These are phyloP conservation scores for Mythimna albipuncta DNA, from an alignment of 2,888 invertebrate species.

Conservation along the genomic window DNA sequence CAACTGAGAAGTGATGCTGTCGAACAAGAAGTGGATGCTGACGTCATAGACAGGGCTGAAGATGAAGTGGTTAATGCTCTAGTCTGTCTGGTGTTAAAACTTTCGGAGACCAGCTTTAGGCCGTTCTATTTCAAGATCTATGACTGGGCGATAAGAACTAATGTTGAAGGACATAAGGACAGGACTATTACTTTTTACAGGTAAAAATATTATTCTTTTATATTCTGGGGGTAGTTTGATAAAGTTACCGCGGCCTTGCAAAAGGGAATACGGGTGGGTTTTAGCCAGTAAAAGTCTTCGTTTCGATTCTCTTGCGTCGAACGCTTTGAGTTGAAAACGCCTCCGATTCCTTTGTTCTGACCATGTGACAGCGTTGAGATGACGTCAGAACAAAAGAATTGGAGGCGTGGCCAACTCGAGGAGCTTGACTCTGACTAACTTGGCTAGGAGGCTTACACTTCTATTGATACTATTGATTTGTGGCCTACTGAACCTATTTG, in stretches of 20 bases:
- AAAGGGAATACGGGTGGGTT: no score
- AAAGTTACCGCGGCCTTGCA: no score
- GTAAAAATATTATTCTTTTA: conserved; percentile 73
- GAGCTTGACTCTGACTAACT: no score
- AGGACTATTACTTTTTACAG: conserved; percentile 96
- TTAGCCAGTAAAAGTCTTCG: no score
- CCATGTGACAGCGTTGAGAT: no score
- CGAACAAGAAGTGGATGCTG: conserved; percentile 75
- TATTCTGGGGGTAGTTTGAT: no score
- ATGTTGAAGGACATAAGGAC: conserved; percentile 91
- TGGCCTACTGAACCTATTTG: neutral
- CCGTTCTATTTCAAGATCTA: conserved; percentile 96
- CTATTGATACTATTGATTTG: neutral
- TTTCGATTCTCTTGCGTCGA: no score
- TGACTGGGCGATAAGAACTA: conserved; percentile 95
- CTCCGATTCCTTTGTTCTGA: no score
- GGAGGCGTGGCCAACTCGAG: no score
- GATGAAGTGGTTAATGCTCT: conserved; percentile 94
- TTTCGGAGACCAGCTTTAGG: conserved; percentile 97
- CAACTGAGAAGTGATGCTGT: conserved; percentile 92
- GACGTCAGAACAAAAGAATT: no score
- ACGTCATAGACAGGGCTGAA: conserved; percentile 92
- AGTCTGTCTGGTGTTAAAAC: conserved; percentile 95
- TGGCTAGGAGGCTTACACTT: no score
- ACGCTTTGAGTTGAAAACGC: no score